Conservation (phyloP, 2,797 vertebrate species). For the Clarias fuscus region DNA sequence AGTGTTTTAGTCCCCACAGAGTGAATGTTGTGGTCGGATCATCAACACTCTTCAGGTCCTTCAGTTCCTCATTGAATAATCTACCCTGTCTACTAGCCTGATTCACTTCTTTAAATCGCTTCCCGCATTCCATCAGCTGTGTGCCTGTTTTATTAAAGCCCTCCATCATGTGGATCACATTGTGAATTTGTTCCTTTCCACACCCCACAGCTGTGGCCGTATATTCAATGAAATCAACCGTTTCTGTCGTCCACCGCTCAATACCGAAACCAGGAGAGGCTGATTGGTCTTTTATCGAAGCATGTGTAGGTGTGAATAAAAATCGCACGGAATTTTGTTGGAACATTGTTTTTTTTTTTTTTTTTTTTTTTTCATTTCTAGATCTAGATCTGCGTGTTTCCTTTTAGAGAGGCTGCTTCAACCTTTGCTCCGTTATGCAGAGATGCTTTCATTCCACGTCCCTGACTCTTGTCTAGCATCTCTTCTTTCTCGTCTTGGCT, state of each 20-base stretch:
- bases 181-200: constrained; percentile 4
- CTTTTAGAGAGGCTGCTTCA: neutral
- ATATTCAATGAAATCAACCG: neutral
- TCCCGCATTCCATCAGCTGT: constrained; percentile 1
- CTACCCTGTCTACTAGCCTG: neutral
- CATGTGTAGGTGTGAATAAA: neutral
- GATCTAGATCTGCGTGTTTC: neutral
- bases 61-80: constrained; percentile 9
- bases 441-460: neutral
- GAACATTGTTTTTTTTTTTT: neutral
- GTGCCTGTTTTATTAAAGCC: constrained; percentile 15
- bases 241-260: neutral
- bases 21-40: neutral
- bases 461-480: constrained; percentile 4
- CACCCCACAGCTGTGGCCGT: neutral
- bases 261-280: neutral
- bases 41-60: neutral
- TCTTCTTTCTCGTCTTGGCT: constrained; percentile 28
- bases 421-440: constrained; percentile 2
- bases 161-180: constrained; percentile 12
- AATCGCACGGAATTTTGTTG: too few species aligned
- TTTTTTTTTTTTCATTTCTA: neutral
- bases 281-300: neutral
- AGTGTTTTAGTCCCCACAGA: neutral
- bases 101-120: constrained; percentile 12